These are phyloP conservation scores for Tetramorium alpestre DNA, from an alignment of 1,140 invertebrate species.

Conservation along the genomic window DNA sequence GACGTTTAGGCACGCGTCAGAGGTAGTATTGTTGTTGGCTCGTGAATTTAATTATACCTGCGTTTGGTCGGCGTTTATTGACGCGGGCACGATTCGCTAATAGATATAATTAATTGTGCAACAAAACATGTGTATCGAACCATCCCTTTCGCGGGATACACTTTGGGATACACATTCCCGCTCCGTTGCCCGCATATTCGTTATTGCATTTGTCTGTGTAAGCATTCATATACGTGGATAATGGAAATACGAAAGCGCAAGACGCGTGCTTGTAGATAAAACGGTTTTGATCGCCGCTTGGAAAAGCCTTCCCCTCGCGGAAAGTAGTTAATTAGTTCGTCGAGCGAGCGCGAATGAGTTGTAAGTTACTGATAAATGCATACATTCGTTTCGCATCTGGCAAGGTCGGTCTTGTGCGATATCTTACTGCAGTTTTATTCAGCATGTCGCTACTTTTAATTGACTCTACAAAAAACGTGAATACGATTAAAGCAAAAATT, in stretches of 20 bases:
- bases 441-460: neutral
- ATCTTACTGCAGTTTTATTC: neutral
- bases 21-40: slow-evolving; percentile 62
- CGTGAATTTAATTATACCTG: slow-evolving; percentile 70
- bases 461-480: neutral
- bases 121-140: slow-evolving; percentile 65
- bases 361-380: slow-evolving; percentile 49
- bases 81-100: slow-evolving; percentile 62
- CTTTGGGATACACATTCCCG: slow-evolving; percentile 6
- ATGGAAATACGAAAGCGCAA: neutral
- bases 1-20: slow-evolving; percentile 61
- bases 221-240: neutral
- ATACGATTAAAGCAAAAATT: neutral
- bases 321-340: slow-evolving; percentile 59
- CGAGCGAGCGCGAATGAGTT: slow-evolving; percentile 7
- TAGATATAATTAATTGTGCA: slow-evolving; percentile 72
- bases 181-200: neutral
- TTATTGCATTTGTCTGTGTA: slow-evolving; percentile 7
- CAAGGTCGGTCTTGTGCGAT: neutral
- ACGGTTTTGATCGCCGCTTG: slow-evolving; percentile 21
- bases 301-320: slow-evolving; percentile 21
- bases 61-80: slow-evolving; percentile 60
- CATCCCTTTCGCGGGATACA: neutral
- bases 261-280: slow-evolving; percentile 26
- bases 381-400: neutral